A percentile compares a stretch with the other conserved stretches of the same genome.
Evolutionary conservation across 2,113 vertebrate species (phyloP).

Genomic region (Alligator mississippiensis): DNA sequence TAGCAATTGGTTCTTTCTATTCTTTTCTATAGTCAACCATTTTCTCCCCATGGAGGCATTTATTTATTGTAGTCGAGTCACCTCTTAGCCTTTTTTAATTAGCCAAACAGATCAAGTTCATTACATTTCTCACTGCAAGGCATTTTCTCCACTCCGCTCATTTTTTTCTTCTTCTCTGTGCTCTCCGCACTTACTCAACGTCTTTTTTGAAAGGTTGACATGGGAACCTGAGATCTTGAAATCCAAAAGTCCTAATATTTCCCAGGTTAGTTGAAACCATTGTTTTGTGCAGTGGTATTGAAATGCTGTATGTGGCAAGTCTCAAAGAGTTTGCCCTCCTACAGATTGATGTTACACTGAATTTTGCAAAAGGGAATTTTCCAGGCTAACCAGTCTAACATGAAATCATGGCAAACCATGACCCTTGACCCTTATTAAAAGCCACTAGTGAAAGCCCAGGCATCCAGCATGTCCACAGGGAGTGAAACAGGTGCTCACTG

Average conservation of each 20-base stretch:
- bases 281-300: background rate
- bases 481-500: background rate
- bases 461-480: fast-evolving
- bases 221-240: background rate
- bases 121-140: background rate
- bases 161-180: background rate
- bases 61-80: fast-evolving
- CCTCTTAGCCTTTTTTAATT: background rate
- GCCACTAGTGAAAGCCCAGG: background rate
- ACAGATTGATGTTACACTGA: background rate
- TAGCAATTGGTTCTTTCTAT: background rate
- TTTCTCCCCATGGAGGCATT: background rate
- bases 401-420: conserved; percentile 27
- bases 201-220: background rate
- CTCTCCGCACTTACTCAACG: background rate
- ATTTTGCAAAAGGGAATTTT: conserved; percentile 24
- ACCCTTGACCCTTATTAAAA: background rate
- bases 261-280: background rate
- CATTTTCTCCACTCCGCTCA: background rate
- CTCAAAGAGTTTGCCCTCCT: background rate
- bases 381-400: conserved; percentile 50
- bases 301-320: background rate
- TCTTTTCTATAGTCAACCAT: background rate
- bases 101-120: background rate
- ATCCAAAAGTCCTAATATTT: background rate